phyloP scores from a whole-genome alignment of 2,888 invertebrate species.

The Drosophila peninsularis region DNA sequence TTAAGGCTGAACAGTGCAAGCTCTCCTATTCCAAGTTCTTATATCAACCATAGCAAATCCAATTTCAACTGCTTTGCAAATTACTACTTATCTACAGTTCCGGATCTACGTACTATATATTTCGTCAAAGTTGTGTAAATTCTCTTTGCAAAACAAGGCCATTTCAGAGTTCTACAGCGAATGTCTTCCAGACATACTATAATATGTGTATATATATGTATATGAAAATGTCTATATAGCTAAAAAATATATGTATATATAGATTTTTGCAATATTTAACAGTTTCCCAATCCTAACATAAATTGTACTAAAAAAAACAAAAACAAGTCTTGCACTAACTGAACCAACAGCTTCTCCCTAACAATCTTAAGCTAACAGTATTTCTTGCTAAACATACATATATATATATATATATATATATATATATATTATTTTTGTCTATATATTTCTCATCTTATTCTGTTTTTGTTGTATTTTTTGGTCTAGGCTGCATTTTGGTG shows the following conservation, averaged over 20 bases:
- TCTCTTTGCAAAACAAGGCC: conserved; percentile 26
- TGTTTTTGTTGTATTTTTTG: conserved; percentile 48
- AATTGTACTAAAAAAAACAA: conserved; percentile 50
- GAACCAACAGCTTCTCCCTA: conserved; percentile 30
- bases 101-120: conserved; percentile 5
- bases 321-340: conserved; percentile 53
- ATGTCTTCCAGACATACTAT: conserved; percentile 32
- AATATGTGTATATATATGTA: neutral
- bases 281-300: conserved; percentile 29
- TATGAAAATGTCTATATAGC: conserved; percentile 17
- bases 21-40: conserved; percentile 15
- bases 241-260: neutral
- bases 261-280: conserved; percentile 31
- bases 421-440: neutral
- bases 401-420: neutral
- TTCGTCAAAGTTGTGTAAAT: conserved; percentile 22
- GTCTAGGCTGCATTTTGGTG: conserved; percentile 74
- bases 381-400: conserved; percentile 1
- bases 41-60: conserved; percentile 30
- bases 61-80: conserved; percentile 4
- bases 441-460: neutral
- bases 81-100: conserved; percentile 10
- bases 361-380: conserved; percentile 40
- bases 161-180: conserved; percentile 20
- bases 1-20: conserved; percentile 9